Evolutionary conservation across 2,797 vertebrate species (phyloP), one percentile per base, ranked within the genome.

Genomic region (Notolepis coatsorum): DNA sequence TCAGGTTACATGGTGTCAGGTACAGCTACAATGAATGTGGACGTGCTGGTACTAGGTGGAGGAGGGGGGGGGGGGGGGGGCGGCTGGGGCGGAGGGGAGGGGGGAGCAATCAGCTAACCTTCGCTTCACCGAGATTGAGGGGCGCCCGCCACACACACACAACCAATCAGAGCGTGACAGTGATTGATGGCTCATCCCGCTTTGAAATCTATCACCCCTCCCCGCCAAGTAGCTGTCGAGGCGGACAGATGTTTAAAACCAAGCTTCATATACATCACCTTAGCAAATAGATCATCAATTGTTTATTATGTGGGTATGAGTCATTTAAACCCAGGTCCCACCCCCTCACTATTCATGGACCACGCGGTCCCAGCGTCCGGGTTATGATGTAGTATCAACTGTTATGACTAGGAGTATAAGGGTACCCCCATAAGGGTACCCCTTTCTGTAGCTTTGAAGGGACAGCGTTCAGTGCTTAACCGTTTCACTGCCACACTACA

Each of bases 201-300:
- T 92, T 93, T 92, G 89, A 95, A 92, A 97, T 97, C 92, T 93
- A 95, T 97, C 95, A 96, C 81, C 65, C 74, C n/a, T n/a, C n/a
- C n/a, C 83, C 74, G 91, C 93, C 92, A 91, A 93, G 88, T 84
- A 92, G 92, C 88, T 91, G 92, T 90, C 92, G 82, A 88, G 85
- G 64, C 37, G 88, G 88, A 84, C 81, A 88, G 91, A 93, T 87
- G 79, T 91, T 93, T 95, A 93, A n/a, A 95, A 94, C 86, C 85
- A 81, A 80, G 87, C 88, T 88, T 95, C 95, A 96, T 95, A 91
- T 94, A 94, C 92, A 86, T 86, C 89, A 85, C 91, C 85, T 89
- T 85, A 86, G 89, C 85, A 96, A 95, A 95, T 92, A 94, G 81
- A 92, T 93, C 91, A 95, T 96, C 96, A 96, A 95, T 94, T 93